phyloP scores from a whole-genome alignment of 1,140 invertebrate species.

The Lucilia cuprina region DNA sequence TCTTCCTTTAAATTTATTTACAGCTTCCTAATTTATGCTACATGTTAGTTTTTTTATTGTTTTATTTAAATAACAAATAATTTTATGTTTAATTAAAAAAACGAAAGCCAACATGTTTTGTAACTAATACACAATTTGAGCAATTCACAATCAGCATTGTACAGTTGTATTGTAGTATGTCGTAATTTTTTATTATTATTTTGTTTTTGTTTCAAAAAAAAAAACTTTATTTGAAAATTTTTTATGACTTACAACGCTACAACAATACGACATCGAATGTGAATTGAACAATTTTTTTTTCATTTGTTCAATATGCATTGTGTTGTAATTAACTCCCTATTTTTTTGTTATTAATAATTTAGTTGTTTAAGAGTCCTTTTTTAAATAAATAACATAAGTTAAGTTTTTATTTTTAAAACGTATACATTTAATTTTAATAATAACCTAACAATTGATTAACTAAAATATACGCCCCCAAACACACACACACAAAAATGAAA shows the following conservation, averaged over 20 bases:
- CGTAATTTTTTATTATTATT: too few relatives aligned
- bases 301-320: not conserved
- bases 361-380: not conserved
- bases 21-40: not conserved
- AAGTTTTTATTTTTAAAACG: not conserved
- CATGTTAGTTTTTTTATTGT: not conserved
- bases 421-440: slow-evolving; percentile 18
- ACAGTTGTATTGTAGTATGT: too few relatives aligned
- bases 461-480: too few relatives aligned
- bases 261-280: too few relatives aligned
- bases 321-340: slow-evolving; percentile 6
- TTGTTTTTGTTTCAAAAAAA: too few relatives aligned
- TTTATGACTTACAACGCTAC: too few relatives aligned
- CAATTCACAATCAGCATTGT: too few relatives aligned
- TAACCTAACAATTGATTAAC: not conserved
- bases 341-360: not conserved
- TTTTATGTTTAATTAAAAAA: not conserved
- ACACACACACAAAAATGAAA: slow-evolving; percentile 22
- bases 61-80: not conserved
- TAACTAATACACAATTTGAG: slow-evolving; percentile 25
- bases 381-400: not conserved
- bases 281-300: not conserved
- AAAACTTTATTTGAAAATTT: too few relatives aligned
- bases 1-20: not conserved
- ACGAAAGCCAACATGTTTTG: not conserved